Conservation (phyloP, 2,888 invertebrate species). For the Linnaemya tessellans region DNA sequence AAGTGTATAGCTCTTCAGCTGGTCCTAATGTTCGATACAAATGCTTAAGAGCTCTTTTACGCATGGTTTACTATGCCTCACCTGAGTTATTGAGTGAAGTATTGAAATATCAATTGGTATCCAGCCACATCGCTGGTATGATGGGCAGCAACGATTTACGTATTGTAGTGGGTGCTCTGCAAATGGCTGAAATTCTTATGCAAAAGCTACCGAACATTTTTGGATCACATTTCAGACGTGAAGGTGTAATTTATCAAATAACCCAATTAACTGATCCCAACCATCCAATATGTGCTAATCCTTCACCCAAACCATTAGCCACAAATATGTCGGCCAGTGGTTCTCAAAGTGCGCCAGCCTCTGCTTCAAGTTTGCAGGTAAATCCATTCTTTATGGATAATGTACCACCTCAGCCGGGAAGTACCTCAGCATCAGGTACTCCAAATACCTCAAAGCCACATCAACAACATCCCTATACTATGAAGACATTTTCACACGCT, state of each 20-base stretch:
- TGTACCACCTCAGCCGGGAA: constrained; percentile 64
- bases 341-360: constrained; percentile 81
- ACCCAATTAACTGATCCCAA: constrained; percentile 89
- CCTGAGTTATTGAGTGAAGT: constrained; percentile 92
- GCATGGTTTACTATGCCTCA: constrained; percentile 98
- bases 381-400: constrained; percentile 82
- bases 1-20: constrained; percentile 99
- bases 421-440: constrained; percentile 77
- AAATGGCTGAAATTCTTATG: constrained; percentile 98
- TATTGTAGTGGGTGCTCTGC: constrained; percentile 97
- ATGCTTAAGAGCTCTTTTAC: constrained; percentile 96
- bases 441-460: constrained; percentile 79
- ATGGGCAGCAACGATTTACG: constrained; percentile 98
- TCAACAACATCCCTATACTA: constrained; percentile 77
- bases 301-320: constrained; percentile 84
- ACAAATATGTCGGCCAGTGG: constrained; percentile 77
- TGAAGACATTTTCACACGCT: constrained; percentile 81
- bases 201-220: constrained; percentile 97
- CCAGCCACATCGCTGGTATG: constrained; percentile 99
- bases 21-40: constrained; percentile 99
- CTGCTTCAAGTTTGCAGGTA: constrained; percentile 80
- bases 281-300: constrained; percentile 85
- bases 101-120: constrained; percentile 89
- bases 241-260: constrained; percentile 97
- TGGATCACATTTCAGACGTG: constrained; percentile 96